Evolutionary conservation across 2,888 invertebrate genomes (phyloP).

Genomic region (Kryphioiulus occultus): DNA sequence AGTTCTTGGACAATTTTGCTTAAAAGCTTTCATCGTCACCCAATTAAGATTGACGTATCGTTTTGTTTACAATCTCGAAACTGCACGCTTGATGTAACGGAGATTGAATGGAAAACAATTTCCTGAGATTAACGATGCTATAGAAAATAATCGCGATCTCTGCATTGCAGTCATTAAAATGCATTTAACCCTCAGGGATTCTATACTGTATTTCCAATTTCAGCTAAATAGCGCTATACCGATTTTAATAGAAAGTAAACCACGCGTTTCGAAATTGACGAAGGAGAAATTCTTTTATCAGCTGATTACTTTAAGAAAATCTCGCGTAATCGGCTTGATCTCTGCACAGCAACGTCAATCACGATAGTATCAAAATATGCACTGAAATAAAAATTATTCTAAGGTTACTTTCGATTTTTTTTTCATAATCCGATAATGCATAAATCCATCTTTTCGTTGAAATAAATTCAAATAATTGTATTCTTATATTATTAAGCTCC

Average conservation of each 20-base stretch:
- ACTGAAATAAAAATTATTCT: too few species aligned
- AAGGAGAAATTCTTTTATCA: neutral
- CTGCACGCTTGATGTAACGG: neutral
- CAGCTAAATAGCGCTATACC: neutral
- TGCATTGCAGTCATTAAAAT: neutral
- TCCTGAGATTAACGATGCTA: neutral
- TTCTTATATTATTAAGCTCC: too few species aligned
- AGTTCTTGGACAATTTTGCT: neutral
- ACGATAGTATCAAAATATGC: too few species aligned
- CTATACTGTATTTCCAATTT: neutral
- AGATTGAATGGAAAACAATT: neutral
- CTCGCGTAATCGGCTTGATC: neutral
- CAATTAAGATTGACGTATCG: constrained; percentile 18
- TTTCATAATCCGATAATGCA: too few species aligned
- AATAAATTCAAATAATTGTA: too few species aligned
- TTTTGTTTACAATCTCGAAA: constrained; percentile 2
- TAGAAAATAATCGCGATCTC: neutral
- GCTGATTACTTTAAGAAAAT: neutral
- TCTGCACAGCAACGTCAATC: neutral
- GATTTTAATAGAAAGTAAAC: neutral
- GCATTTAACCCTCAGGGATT: neutral
- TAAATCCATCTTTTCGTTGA: too few species aligned
- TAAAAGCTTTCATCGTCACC: neutral
- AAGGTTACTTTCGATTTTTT: too few species aligned
- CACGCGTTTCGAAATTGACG: neutral